phyloP scores from a whole-genome alignment of 2,888 invertebrate species.

The Hypomecis punctinalis region DNA sequence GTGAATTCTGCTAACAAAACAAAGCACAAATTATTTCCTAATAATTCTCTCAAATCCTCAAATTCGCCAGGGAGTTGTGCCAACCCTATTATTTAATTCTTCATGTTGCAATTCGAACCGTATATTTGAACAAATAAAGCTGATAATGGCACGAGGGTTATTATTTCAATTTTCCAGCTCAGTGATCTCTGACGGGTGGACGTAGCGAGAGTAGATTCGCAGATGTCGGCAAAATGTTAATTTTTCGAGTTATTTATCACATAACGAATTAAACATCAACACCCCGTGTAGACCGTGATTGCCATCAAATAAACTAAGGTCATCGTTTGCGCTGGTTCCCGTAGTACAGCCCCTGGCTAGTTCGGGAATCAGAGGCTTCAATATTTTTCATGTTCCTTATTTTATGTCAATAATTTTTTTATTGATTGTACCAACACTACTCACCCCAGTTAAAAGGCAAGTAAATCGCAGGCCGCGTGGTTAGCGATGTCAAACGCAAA shows the following conservation, averaged over 20 bases:
- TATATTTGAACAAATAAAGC: constrained; percentile 13
- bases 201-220: constrained; percentile 43
- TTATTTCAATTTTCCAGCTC: constrained; percentile 81
- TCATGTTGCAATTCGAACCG: constrained; percentile 6
- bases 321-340: no score
- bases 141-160: constrained; percentile 40
- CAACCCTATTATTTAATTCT: constrained; percentile 32
- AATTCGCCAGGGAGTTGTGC: constrained; percentile 67
- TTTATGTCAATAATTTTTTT: no score
- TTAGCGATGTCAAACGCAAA: no score
- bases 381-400: no score
- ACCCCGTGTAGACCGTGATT: constrained; percentile 1
- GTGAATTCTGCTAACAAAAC: constrained; percentile 7
- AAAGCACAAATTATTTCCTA: constrained; percentile 56
- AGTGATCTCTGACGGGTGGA: constrained; percentile 64
- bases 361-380: no score
- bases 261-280: constrained; percentile 35
- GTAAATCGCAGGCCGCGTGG: no score
- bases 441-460: no score
- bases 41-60: constrained; percentile 67
- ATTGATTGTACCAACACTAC: no score
- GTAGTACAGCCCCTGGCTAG: no score
- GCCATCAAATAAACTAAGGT: not conserved
- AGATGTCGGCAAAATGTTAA: constrained; percentile 63
- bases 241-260: constrained; percentile 39